phyloP scores from a whole-genome alignment of 2,113 vertebrate genomes.

The Puma concolor region DNA sequence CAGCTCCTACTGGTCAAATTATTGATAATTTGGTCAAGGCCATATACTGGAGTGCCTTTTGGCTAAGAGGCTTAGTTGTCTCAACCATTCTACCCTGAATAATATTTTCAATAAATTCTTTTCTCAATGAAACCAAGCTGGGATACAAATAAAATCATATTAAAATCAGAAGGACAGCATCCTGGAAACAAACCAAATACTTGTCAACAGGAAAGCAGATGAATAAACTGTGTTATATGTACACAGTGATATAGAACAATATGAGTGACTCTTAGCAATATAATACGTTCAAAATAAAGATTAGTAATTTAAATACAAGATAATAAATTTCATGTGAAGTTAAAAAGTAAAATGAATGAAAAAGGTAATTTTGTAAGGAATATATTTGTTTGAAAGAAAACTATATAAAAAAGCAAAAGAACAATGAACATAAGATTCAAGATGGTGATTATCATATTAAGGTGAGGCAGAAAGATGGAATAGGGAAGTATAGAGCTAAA shows the following conservation, averaged over 20 bases:
- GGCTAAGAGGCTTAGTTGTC: background rate
- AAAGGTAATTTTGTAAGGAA: background rate
- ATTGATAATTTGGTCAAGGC: background rate
- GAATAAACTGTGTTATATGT: background rate
- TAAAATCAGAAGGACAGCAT: constrained; percentile 7
- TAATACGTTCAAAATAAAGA: background rate
- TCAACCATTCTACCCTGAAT: background rate
- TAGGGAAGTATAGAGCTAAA: background rate
- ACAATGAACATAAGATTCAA: background rate
- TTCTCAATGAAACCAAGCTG: constrained; percentile 4
- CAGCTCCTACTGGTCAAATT: background rate
- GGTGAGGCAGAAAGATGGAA: background rate
- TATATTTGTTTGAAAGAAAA: background rate
- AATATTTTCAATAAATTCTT: constrained; percentile 2
- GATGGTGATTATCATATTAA: background rate
- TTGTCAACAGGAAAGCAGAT: background rate
- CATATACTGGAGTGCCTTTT: background rate
- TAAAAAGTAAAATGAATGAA: background rate
- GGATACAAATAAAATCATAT: background rate
- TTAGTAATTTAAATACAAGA: background rate
- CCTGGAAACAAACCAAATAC: constrained; percentile 1
- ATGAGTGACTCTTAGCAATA: background rate
- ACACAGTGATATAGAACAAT: background rate
- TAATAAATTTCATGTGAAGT: background rate
- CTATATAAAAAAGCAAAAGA: background rate